A percentile compares a stretch with the other conserved stretches of the same genome.
These are phyloP conservation scores for Drosophila austrosaltans DNA, from an alignment of 2,888 invertebrate genomes.

Conservation along the genomic window DNA sequence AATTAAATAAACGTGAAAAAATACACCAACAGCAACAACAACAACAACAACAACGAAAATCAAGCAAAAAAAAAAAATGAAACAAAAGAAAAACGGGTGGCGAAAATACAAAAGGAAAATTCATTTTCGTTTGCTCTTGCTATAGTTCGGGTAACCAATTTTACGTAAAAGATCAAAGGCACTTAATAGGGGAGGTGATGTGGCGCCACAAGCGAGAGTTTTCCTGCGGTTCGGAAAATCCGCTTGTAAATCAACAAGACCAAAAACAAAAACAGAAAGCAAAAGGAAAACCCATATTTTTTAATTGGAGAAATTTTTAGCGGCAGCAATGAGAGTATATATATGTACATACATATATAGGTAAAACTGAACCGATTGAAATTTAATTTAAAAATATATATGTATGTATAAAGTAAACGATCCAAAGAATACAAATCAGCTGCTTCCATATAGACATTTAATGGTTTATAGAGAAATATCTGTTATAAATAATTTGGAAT, in stretches of 20 bases:
- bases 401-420: too few relatives aligned
- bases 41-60: too few relatives aligned
- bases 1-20: constrained; percentile 56
- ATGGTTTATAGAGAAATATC: too few relatives aligned
- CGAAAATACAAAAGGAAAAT: constrained; percentile 26
- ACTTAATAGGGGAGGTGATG: constrained; percentile 63
- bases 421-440: too few relatives aligned
- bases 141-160: constrained; percentile 53
- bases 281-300: constrained; percentile 56
- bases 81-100: constrained; percentile 2
- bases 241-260: constrained; percentile 15
- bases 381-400: not conserved
- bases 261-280: constrained; percentile 30
- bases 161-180: constrained; percentile 75
- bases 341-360: constrained; percentile 46
- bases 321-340: too few relatives aligned
- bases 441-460: too few relatives aligned
- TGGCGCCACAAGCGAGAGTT: constrained; percentile 38
- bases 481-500: not conserved
- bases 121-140: constrained; percentile 21
- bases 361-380: constrained; percentile 56
- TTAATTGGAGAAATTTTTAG: constrained; percentile 59
- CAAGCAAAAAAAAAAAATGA: not conserved
- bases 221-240: constrained; percentile 30
- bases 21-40: constrained; percentile 17